Conservation (phyloP, 2,888 invertebrate genomes). For the Drosophila macrospina region DNA sequence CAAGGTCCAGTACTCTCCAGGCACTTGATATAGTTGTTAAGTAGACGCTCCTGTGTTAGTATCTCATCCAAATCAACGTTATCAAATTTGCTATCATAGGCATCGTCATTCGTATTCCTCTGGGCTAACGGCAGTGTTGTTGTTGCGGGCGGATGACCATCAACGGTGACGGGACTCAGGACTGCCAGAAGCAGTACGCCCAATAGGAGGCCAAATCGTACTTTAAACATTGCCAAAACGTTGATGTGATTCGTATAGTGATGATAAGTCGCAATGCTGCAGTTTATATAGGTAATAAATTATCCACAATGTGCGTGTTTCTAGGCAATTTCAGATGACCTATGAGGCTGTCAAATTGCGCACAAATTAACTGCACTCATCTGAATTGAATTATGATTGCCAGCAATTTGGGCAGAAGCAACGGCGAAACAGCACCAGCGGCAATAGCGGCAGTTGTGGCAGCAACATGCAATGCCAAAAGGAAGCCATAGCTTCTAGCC, state of each 20-base stretch:
- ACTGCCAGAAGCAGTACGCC: slow-evolving; percentile 10
- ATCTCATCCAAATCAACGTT: slow-evolving; percentile 89
- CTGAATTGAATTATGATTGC: slow-evolving; percentile 57
- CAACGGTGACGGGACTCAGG: background rate
- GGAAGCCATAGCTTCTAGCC: slow-evolving; percentile 1
- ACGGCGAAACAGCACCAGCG: background rate
- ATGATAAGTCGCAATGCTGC: background rate
- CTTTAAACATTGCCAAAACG: slow-evolving; percentile 29
- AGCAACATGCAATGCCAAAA: slow-evolving; percentile 1
- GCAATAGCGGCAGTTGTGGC: background rate
- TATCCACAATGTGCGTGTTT: slow-evolving; percentile 41
- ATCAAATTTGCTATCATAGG: slow-evolving; percentile 89
- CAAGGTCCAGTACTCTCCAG: slow-evolving; percentile 88
- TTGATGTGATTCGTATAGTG: slow-evolving; percentile 13
- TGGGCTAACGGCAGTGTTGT: slow-evolving; percentile 43
- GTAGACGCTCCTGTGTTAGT: slow-evolving; percentile 88
- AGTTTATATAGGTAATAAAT: slow-evolving; percentile 43
- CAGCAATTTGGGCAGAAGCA: slow-evolving; percentile 11
- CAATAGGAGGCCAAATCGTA: slow-evolving; percentile 1
- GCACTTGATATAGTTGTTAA: slow-evolving; percentile 89
- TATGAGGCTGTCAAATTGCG: slow-evolving; percentile 33
- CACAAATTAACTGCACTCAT: slow-evolving; percentile 49
- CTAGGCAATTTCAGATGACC: slow-evolving; percentile 36
- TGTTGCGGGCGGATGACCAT: slow-evolving; percentile 68
- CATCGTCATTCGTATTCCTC: background rate